Conservation (phyloP, 2,888 invertebrate species). For the Mimumesa dahlbomi region DNA sequence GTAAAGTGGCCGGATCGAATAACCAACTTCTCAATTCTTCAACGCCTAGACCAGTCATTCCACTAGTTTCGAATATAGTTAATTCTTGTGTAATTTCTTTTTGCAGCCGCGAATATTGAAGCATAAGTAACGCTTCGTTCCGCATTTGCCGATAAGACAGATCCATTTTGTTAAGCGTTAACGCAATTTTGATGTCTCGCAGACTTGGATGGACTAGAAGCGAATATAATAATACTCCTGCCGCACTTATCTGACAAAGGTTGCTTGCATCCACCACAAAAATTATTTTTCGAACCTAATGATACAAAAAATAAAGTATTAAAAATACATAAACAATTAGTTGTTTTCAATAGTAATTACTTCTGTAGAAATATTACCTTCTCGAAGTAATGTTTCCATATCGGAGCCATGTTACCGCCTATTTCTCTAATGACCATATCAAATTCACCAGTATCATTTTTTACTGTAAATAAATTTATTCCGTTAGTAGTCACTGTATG, state of each 20-base stretch:
- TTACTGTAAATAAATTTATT: conserved; percentile 87
- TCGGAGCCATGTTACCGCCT: conserved; percentile 90
- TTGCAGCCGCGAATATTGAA: conserved; percentile 87
- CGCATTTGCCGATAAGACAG: conserved; percentile 93
- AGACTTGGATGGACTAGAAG: conserved; percentile 88
- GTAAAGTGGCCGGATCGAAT: conserved; percentile 67
- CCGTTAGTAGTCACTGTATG: conserved; percentile 91
- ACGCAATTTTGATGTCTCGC: conserved; percentile 84
- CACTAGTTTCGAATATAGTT: conserved; percentile 88
- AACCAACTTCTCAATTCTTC: conserved; percentile 86
- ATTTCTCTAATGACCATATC: conserved; percentile 86
- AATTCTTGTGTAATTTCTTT: conserved; percentile 86
- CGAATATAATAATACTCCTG: conserved; percentile 90
- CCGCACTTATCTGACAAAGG: conserved; percentile 92
- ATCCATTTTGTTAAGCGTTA: conserved; percentile 92
- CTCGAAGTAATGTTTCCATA: conserved; percentile 90
- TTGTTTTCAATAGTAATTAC: neutral
- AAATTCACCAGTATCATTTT: conserved; percentile 81
- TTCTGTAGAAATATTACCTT: no score
- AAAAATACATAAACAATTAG: neutral
- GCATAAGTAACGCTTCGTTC: conserved; percentile 91
- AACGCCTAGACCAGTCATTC: conserved; percentile 87
- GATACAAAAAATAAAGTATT: neutral
- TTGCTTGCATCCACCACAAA: conserved; percentile 93
- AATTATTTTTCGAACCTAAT: conserved; percentile 82